These are phyloP conservation scores for Drosophila setifemur DNA, from an alignment of 1,140 invertebrate species.

Conservation along the genomic window DNA sequence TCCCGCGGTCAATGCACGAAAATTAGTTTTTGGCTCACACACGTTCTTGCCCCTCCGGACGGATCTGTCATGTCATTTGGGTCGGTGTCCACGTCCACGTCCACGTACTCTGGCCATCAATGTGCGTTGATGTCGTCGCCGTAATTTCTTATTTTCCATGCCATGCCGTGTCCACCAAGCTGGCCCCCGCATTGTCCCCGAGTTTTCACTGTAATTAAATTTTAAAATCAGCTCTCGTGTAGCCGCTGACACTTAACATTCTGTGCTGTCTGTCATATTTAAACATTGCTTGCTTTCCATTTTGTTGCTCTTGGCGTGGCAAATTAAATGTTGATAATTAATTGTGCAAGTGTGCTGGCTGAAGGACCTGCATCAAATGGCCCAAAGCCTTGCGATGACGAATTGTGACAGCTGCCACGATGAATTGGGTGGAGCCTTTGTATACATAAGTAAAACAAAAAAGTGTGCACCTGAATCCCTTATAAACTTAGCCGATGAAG, in stretches of 20 bases:
- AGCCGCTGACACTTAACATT: slow-evolving; percentile 76
- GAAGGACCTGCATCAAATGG: slow-evolving; percentile 12
- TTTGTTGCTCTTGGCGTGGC: slow-evolving; percentile 45
- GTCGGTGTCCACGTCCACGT: not conserved
- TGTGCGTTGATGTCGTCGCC: slow-evolving; percentile 41
- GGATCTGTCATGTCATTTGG: slow-evolving; percentile 30
- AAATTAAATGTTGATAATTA: slow-evolving; percentile 60
- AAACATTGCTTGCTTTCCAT: slow-evolving; percentile 10
- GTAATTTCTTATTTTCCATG: slow-evolving; percentile 69
- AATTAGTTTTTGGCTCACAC: slow-evolving; percentile 38
- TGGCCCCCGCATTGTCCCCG: slow-evolving; percentile 24
- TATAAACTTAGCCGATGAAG: not conserved
- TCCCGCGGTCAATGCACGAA: slow-evolving; percentile 34
- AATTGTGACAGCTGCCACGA: slow-evolving; percentile 24
- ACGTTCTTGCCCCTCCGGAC: slow-evolving; percentile 1
- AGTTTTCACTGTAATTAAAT: slow-evolving; percentile 49
- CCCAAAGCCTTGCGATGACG: not conserved
- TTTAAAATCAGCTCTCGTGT: slow-evolving; percentile 62
- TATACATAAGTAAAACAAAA: not conserved
- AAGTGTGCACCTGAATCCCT: slow-evolving; percentile 16
- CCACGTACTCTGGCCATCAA: slow-evolving; percentile 22
- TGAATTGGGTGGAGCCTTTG: not conserved
- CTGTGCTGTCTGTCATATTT: slow-evolving; percentile 69
- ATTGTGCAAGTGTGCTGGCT: slow-evolving; percentile 64
- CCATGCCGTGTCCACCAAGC: slow-evolving; percentile 7